Percentiles rank a stretch among this genome's conserved stretches.
Evolutionary conservation across 2,888 invertebrate genomes (phyloP).

Genomic region (Cataglyphis rosenhaueri): DNA sequence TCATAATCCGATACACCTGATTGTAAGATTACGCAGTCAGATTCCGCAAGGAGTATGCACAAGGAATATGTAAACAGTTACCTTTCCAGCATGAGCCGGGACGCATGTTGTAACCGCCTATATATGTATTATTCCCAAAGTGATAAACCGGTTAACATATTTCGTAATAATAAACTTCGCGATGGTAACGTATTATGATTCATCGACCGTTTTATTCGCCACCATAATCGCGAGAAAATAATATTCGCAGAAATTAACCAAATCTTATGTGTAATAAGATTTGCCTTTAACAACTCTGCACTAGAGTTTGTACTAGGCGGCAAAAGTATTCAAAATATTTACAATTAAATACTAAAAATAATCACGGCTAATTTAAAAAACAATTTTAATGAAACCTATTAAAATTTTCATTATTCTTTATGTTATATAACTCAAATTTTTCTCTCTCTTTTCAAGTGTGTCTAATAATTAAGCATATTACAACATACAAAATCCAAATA

Average conservation of each 20-base stretch:
- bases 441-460: not conserved
- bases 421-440: not conserved
- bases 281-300: not conserved
- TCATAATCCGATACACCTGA: conserved; percentile 46
- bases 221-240: not conserved
- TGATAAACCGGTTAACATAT: conserved; percentile 35
- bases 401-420: not conserved
- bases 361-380: not conserved
- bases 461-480: not conserved
- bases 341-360: not conserved
- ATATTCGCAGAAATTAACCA: conserved; percentile 22
- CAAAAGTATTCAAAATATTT: not conserved
- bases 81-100: conserved; percentile 1
- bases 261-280: not conserved
- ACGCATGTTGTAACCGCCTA: conserved; percentile 2
- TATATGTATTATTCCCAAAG: conserved; percentile 17
- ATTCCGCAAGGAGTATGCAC: not conserved
- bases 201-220: not conserved
- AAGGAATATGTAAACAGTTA: conserved; percentile 39
- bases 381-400: not conserved
- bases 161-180: conserved; percentile 9
- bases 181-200: conserved; percentile 20
- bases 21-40: conserved; percentile 51
- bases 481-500: not conserved
- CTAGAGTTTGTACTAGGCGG: not conserved